These are phyloP conservation scores for Baccha elongata DNA, from an alignment of 2,888 invertebrate genomes.

Conservation along the genomic window DNA sequence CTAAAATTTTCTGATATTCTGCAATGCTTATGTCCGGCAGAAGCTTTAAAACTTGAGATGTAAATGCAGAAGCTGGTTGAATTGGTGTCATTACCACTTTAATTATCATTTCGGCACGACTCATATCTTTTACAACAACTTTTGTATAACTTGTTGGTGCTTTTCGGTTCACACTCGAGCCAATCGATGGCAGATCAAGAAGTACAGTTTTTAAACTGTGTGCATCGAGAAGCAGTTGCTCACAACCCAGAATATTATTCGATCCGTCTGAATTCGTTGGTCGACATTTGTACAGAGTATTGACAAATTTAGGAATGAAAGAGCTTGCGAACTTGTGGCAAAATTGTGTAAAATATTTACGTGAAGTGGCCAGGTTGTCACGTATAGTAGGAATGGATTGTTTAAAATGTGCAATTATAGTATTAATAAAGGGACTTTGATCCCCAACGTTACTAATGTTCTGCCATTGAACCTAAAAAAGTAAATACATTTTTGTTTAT, in stretches of 20 bases:
- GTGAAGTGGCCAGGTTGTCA: conserved; percentile 93
- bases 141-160: conserved; percentile 94
- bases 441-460: conserved; percentile 97
- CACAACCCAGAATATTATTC: conserved; percentile 90
- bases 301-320: conserved; percentile 97
- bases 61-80: conserved; percentile 90
- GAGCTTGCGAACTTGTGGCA: conserved; percentile 97
- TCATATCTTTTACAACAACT: conserved; percentile 92
- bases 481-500: neutral
- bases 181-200: conserved; percentile 96
- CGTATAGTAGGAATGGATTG: conserved; percentile 94
- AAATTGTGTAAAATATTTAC: conserved; percentile 99
- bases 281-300: conserved; percentile 94
- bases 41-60: conserved; percentile 94
- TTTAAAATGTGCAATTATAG: conserved; percentile 93
- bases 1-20: conserved; percentile 96
- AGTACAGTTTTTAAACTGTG: conserved; percentile 97
- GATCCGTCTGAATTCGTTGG: conserved; percentile 84
- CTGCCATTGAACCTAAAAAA: conserved; percentile 91
- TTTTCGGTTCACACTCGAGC: conserved; percentile 93
- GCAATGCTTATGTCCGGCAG: conserved; percentile 93
- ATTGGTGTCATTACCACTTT: conserved; percentile 97
- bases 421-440: conserved; percentile 96
- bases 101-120: conserved; percentile 98
- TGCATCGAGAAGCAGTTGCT: conserved; percentile 96